Conservation (phyloP, 2,888 invertebrate genomes). For the Lasius platythorax region DNA sequence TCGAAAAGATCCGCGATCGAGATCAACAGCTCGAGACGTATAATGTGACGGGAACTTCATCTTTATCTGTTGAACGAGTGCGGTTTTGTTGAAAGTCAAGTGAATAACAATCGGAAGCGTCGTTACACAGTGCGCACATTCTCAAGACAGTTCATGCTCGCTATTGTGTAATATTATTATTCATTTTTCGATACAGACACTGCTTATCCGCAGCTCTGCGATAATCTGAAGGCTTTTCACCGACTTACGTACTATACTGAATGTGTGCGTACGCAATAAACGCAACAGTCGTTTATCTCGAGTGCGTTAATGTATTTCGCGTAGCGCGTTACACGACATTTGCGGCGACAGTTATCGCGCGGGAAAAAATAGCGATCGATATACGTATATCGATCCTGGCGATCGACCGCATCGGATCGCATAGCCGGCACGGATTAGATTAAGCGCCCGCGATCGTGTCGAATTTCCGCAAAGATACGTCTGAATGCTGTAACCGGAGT, state of each 20-base stretch:
- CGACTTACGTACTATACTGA: conserved; percentile 9
- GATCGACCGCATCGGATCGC: conserved; percentile 8
- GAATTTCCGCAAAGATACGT: neutral
- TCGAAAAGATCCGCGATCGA: neutral
- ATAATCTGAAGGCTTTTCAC: conserved; percentile 24
- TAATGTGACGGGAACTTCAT: neutral
- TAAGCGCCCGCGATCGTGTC: neutral
- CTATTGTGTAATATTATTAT: neutral
- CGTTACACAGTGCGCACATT: neutral
- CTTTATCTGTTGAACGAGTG: neutral
- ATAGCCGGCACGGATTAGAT: conserved; percentile 10
- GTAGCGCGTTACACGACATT: neutral
- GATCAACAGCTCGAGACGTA: neutral
- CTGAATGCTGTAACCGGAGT: neutral
- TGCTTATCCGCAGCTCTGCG: conserved; percentile 22
- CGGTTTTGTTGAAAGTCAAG: neutral
- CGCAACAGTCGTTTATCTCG: conserved; percentile 22
- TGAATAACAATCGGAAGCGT: neutral
- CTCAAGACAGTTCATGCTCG: neutral
- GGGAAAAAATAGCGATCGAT: neutral
- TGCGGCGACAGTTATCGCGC: neutral
- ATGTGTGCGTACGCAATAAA: conserved; percentile 11
- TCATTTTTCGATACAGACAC: neutral
- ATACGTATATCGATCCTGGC: conserved; percentile 15
- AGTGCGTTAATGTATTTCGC: conserved; percentile 11